Conservation (phyloP, 2,888 invertebrate genomes). For the Tipula vernalis region DNA sequence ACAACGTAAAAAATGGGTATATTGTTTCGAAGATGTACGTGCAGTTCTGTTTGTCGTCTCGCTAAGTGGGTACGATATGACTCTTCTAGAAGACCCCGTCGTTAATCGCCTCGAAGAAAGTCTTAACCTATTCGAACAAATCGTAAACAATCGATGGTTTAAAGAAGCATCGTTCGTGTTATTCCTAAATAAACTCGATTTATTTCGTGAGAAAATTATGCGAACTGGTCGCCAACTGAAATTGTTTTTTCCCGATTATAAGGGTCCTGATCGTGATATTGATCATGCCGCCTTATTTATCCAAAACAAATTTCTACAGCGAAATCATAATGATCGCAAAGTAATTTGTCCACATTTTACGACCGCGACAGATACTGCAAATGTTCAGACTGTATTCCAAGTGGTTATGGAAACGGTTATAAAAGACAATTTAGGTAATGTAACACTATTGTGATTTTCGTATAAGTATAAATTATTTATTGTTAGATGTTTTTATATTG, state of each 20-base stretch:
- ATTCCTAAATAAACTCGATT: constrained; percentile 51
- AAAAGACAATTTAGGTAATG: constrained; percentile 45
- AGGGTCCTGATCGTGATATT: constrained; percentile 47
- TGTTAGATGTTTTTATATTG: not conserved
- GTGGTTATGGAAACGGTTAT: constrained; percentile 54
- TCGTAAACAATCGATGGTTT: constrained; percentile 52
- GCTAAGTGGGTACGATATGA: constrained; percentile 54
- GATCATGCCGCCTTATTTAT: constrained; percentile 49
- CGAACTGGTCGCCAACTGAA: constrained; percentile 47
- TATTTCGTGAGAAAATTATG: constrained; percentile 50
- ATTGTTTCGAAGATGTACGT: constrained; percentile 52
- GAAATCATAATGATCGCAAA: constrained; percentile 43
- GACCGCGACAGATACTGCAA: constrained; percentile 52
- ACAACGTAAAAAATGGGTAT: constrained; percentile 52
- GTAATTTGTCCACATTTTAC: constrained; percentile 52
- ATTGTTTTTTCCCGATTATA: constrained; percentile 46
- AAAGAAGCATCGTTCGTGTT: constrained; percentile 47
- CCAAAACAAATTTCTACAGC: constrained; percentile 45
- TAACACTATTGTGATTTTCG: constrained; percentile 37
- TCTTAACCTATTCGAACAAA: constrained; percentile 47
- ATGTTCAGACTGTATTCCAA: constrained; percentile 51
- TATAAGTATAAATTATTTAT: not conserved
- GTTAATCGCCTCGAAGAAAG: constrained; percentile 52
- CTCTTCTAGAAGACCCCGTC: constrained; percentile 44
- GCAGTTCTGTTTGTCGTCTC: constrained; percentile 51